Percentiles rank a stretch among this genome's conserved stretches.
phyloP scores from a whole-genome alignment of 2,888 invertebrate species.

The Athalia rosae region DNA sequence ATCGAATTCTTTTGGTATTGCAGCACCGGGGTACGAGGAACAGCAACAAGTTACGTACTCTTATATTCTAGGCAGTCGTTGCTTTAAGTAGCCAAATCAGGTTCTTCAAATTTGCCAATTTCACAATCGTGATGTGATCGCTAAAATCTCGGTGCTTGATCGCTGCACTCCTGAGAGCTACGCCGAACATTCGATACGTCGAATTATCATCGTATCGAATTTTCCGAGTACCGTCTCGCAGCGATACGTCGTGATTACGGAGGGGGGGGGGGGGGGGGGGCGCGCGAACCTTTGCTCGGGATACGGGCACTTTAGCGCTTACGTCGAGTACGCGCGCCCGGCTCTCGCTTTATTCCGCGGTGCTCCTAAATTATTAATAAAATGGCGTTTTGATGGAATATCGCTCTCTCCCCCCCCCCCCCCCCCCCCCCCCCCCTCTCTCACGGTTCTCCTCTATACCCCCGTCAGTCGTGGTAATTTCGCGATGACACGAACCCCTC shows the following conservation, averaged over 20 bases:
- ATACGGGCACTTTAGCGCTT: constrained; percentile 13
- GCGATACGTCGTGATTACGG: background rate
- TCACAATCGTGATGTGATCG: constrained; percentile 38
- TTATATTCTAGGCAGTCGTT: constrained; percentile 57
- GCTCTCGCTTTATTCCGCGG: background rate
- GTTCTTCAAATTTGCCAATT: constrained; percentile 43
- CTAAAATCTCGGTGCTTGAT: constrained; percentile 19
- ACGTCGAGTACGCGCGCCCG: background rate
- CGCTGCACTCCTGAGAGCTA: background rate
- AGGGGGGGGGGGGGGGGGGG: no score
- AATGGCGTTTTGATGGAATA: constrained; percentile 27
- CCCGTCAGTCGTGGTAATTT: constrained; percentile 36
- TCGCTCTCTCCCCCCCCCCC: constrained; percentile 22
- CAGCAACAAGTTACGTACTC: constrained; percentile 70
- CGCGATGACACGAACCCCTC: constrained; percentile 35
- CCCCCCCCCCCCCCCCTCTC: constrained; percentile 24
- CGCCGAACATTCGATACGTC: background rate
- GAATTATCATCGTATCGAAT: background rate
- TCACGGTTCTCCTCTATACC: constrained; percentile 18
- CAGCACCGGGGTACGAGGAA: constrained; percentile 60
- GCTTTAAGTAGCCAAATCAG: constrained; percentile 44
- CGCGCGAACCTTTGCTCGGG: background rate
- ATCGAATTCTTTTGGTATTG: constrained; percentile 71
- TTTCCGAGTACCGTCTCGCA: background rate
- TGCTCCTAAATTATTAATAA: constrained; percentile 32